Evolutionary conservation across 2,888 invertebrate genomes (phyloP), one percentile per base, ranked within the genome.

Genomic region (Oasisia sp.): DNA sequence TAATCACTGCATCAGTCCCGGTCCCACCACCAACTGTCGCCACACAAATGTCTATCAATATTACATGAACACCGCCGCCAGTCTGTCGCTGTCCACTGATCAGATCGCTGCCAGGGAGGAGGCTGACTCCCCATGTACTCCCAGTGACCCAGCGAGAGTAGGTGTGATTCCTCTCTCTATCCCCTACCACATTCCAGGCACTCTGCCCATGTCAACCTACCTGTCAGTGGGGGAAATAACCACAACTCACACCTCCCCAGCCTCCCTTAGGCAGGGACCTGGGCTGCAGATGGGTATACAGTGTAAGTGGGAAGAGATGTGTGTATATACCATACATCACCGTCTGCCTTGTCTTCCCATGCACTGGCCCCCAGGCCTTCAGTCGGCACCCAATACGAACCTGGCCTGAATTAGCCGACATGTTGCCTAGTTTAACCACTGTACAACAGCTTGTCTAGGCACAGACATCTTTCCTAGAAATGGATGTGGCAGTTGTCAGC

Each of bases 391-490:
- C 50, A 14, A 50, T 12, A 19, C 27, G 74, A 74, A 74, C 74
- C 74, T 74, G 74, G 74, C 74, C 74, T 74, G 74, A 74, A 74
- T 74, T 74, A 74, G 74, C 74, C 19, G 74, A 74, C 74, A 19
- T 74, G 74, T 74, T 74, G 74, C 74, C 74, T 74, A 0, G 74
- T 74, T n/a, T n/a, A 74, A 14, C 74, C 74, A 74, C 74, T 5
- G 4, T 74, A 74, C 74, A 74, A 19, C 27, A n/a, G 19, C 74
- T 27, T 0, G 74, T 74, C 74, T 74, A 27, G 74, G 74, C 74
- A 74, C 19, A 27, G 27, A 7, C 74, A 74, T 19, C 27, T 19
- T 74, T 74, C 74, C 74, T 50, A 74, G 74, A n/a, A 74, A n/a
- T 27, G 74, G 74, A n/a, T 19, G 19, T 7, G 27, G 19, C 27